Evolutionary conservation across 2,113 vertebrate species (phyloP).

Genomic region (Entelurus aequoreus): DNA sequence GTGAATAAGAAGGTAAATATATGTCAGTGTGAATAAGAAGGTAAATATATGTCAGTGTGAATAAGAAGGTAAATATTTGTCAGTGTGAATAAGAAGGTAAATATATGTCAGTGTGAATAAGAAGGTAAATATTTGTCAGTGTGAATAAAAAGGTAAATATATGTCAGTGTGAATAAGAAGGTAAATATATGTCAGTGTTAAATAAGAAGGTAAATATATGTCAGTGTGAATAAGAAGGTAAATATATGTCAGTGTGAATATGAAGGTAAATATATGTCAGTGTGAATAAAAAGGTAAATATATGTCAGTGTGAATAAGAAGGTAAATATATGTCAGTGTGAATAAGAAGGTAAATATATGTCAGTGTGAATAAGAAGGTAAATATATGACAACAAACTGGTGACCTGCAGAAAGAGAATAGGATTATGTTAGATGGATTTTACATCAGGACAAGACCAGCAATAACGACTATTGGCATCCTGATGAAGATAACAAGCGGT

Average conservation of each 20-base stretch:
- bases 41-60: too few species aligned
- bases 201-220: too few species aligned
- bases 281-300: neutral
- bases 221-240: neutral
- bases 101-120: too few species aligned
- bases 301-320: neutral
- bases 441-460: slow-evolving; percentile 66
- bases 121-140: neutral
- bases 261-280: neutral
- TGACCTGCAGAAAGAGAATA: slow-evolving; percentile 48
- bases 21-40: too few species aligned
- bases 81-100: too few species aligned
- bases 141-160: too few species aligned
- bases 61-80: neutral
- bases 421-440: slow-evolving; percentile 65
- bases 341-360: slow-evolving; percentile 9
- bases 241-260: neutral
- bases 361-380: neutral
- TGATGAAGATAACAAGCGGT: slow-evolving; percentile 60
- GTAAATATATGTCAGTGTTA: neutral
- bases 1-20: too few species aligned
- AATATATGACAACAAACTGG: slow-evolving; percentile 15
- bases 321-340: slow-evolving; percentile 7
- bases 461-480: slow-evolving; percentile 66
- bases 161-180: too few species aligned